These are phyloP conservation scores for Malurus alboscapulatus DNA, from an alignment of 2,113 vertebrate genomes.

Conservation along the genomic window DNA sequence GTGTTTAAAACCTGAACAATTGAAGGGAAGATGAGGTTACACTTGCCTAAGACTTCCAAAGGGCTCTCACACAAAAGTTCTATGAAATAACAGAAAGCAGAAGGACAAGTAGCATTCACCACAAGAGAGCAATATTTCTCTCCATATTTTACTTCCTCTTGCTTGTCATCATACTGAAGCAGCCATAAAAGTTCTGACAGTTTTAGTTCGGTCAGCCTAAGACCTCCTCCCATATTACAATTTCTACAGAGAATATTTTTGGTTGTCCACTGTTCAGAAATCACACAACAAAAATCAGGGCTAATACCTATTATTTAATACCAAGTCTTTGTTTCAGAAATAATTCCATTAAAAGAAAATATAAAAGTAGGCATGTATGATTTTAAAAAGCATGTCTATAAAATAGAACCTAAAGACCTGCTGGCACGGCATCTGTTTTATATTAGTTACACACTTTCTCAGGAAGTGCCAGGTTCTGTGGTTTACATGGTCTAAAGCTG, in stretches of 20 bases:
- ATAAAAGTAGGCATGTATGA: neutral
- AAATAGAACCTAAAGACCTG: neutral
- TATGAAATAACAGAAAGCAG: constrained; percentile 26
- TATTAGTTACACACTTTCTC: neutral
- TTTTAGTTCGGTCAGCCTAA: neutral
- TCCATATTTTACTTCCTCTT: neutral
- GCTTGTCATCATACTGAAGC: neutral
- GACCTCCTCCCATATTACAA: neutral
- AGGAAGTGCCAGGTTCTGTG: neutral
- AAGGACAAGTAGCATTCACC: constrained; percentile 9
- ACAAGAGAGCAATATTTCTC: neutral
- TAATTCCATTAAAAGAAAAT: neutral
- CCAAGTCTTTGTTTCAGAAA: neutral
- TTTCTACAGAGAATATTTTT: neutral
- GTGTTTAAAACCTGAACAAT: constrained; percentile 29
- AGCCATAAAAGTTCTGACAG: neutral
- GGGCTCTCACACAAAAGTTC: constrained; percentile 52
- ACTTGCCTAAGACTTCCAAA: constrained; percentile 38
- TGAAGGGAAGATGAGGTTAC: neutral
- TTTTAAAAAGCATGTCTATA: neutral
- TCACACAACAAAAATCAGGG: neutral
- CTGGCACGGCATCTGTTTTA: neutral
- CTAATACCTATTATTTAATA: neutral
- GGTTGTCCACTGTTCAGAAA: neutral
- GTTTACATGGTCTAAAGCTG: neutral